Conservation (phyloP, 2,113 vertebrate genomes). For the Pollachius pollachius region DNA sequence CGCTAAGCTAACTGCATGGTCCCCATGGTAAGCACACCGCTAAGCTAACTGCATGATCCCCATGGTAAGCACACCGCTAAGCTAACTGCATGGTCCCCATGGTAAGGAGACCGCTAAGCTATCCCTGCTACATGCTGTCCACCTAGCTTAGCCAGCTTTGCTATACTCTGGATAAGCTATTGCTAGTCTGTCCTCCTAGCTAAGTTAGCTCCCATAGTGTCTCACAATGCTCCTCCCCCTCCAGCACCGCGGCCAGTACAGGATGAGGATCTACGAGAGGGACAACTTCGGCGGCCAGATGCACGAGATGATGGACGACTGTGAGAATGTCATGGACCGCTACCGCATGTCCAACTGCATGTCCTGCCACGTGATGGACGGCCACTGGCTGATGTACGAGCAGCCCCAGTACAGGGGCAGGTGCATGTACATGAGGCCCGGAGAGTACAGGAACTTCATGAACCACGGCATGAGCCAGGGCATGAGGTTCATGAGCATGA, state of each 20-base stretch:
- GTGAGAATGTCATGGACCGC: slow-evolving; percentile 39
- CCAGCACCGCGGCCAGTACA: slow-evolving; percentile 39
- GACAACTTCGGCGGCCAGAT: slow-evolving; percentile 57
- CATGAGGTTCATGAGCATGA: slow-evolving; percentile 27
- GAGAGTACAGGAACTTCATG: slow-evolving; percentile 35
- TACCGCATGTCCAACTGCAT: slow-evolving; percentile 49
- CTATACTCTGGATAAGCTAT: neutral
- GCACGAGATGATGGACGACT: slow-evolving; percentile 52
- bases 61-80: neutral
- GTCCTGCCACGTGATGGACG: slow-evolving; percentile 59
- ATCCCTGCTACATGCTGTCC: too few species aligned
- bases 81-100: neutral
- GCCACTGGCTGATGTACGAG: slow-evolving; percentile 57
- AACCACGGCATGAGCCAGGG: slow-evolving; percentile 18
- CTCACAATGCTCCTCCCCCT: neutral
- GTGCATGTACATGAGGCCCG: slow-evolving; percentile 28
- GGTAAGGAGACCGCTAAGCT: too few species aligned
- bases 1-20: neutral
- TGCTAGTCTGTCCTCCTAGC: neutral
- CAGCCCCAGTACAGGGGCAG: slow-evolving; percentile 40
- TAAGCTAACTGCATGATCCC: neutral
- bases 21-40: neutral
- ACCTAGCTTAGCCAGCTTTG: too few species aligned
- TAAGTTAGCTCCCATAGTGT: neutral
- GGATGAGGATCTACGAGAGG: slow-evolving; percentile 54